A percentile compares a stretch with the other conserved stretches of the same genome.
phyloP scores from a whole-genome alignment of 2,797 vertebrate species.

The Platyrinchus mystaceus region DNA sequence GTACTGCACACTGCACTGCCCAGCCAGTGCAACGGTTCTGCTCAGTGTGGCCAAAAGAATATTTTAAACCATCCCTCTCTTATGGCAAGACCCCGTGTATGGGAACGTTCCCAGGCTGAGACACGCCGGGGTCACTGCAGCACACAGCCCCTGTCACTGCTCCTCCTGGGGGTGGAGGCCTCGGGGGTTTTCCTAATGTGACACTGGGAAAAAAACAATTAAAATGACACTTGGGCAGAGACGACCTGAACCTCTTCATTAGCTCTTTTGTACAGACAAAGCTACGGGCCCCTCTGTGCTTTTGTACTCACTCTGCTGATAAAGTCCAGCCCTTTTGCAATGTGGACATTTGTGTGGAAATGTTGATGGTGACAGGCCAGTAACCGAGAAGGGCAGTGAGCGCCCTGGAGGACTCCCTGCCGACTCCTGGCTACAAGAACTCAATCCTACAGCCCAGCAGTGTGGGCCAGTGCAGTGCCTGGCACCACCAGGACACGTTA shows the following conservation, averaged over 20 bases:
- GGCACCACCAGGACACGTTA: fast-evolving
- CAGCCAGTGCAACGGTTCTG: not conserved
- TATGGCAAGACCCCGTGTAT: fast-evolving
- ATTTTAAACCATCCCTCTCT: not conserved
- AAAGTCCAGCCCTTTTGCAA: not conserved
- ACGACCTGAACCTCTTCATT: not conserved
- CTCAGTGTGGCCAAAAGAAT: not conserved
- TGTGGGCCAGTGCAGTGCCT: fast-evolving
- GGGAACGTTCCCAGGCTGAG: not conserved
- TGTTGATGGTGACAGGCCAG: not conserved
- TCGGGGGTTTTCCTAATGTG: not conserved
- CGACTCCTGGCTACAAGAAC: not conserved
- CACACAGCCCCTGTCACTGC: not conserved
- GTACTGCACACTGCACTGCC: not conserved
- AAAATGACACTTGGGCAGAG: not conserved
- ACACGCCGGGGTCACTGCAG: not conserved
- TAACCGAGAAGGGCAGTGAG: not conserved
- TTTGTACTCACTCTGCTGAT: not conserved
- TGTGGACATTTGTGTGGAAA: not conserved
- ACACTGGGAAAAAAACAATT: not conserved
- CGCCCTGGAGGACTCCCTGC: too few relatives aligned
- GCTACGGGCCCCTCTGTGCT: not conserved
- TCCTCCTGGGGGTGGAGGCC: not conserved
- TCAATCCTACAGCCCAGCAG: not conserved
- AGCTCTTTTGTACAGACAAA: not conserved